A percentile compares a stretch with the other conserved stretches of the same genome.
phyloP scores from a whole-genome alignment of 2,888 invertebrate species.

The Hydroisotoma schaefferi region DNA sequence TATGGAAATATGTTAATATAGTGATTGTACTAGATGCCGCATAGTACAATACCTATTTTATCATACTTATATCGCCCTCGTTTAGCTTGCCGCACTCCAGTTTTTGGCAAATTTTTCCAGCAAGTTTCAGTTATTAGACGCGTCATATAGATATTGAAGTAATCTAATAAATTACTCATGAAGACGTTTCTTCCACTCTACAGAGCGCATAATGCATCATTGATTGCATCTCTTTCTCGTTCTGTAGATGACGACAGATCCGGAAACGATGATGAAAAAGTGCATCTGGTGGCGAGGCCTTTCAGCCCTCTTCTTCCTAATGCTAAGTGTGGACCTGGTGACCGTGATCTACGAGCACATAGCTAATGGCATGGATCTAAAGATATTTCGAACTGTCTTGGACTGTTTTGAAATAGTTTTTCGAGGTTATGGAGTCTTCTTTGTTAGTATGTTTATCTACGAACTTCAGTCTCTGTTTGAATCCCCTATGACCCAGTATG shows the following conservation, averaged over 20 bases:
- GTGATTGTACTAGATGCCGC: no score
- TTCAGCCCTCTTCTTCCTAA: slow-evolving; percentile 37
- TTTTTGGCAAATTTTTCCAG: no score
- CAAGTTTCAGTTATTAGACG: no score
- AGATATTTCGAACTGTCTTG: slow-evolving; percentile 26
- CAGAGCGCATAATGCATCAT: no score
- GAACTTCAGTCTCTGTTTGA: slow-evolving; percentile 42
- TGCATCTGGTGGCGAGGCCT: slow-evolving; percentile 43
- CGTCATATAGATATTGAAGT: no score
- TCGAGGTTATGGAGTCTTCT: slow-evolving; percentile 39
- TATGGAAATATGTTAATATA: no score
- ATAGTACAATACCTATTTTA: no score
- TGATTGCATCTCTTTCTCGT: no score
- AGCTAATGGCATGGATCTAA: slow-evolving; percentile 20
- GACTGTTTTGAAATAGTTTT: slow-evolving; percentile 38
- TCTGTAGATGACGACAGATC: slow-evolving; percentile 45
- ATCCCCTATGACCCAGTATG: slow-evolving; percentile 44
- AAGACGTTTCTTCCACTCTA: no score
- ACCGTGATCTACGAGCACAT: slow-evolving; percentile 38
- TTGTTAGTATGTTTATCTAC: slow-evolving; percentile 44
- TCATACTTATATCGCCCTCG: no score
- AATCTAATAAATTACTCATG: no score
- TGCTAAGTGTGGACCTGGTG: slow-evolving; percentile 34
- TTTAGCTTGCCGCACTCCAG: no score
- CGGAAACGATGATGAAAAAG: slow-evolving; percentile 46